A percentile compares a stretch with the other conserved stretches of the same genome.
Conservation (phyloP, 2,888 invertebrate species). For the Tenthredo scrophulariae region DNA sequence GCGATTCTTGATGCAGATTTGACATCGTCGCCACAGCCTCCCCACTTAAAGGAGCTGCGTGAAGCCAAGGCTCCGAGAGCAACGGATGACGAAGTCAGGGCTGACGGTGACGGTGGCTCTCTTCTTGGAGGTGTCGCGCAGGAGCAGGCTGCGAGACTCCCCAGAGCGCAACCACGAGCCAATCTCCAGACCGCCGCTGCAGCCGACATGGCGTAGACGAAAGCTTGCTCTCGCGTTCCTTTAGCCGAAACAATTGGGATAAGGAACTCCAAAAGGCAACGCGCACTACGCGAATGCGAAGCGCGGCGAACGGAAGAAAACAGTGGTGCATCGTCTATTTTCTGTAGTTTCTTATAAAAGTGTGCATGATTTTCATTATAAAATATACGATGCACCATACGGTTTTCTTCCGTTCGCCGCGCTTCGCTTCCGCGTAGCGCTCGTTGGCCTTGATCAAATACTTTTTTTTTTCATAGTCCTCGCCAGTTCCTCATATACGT, state of each 20-base stretch:
- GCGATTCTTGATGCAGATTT: slow-evolving; percentile 87
- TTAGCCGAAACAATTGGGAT: slow-evolving; percentile 58
- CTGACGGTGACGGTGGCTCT: slow-evolving; percentile 80
- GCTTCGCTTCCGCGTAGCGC: too few species aligned
- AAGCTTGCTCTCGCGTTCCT: slow-evolving; percentile 93
- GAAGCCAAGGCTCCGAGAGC: slow-evolving; percentile 69
- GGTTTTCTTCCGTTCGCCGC: too few species aligned
- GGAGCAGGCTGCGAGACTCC: slow-evolving; percentile 87
- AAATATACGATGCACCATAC: too few species aligned
- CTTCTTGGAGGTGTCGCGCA: slow-evolving; percentile 86
- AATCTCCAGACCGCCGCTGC: slow-evolving; percentile 89
- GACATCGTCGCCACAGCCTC: slow-evolving; percentile 92
- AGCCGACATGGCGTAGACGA: slow-evolving; percentile 90
- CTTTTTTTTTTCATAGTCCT: too few species aligned
- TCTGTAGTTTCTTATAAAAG: too few species aligned
- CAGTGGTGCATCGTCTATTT: too few species aligned
- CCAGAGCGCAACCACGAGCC: slow-evolving; percentile 89
- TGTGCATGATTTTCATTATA: too few species aligned
- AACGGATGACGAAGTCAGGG: slow-evolving; percentile 70
- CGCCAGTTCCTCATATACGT: too few species aligned
- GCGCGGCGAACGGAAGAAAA: too few species aligned
- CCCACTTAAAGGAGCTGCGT: slow-evolving; percentile 89
- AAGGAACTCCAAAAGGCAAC: background rate
- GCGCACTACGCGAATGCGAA: too few species aligned
- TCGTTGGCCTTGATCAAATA: too few species aligned